phyloP scores from a whole-genome alignment of 2,797 vertebrate genomes.

The Oreortyx pictus region DNA sequence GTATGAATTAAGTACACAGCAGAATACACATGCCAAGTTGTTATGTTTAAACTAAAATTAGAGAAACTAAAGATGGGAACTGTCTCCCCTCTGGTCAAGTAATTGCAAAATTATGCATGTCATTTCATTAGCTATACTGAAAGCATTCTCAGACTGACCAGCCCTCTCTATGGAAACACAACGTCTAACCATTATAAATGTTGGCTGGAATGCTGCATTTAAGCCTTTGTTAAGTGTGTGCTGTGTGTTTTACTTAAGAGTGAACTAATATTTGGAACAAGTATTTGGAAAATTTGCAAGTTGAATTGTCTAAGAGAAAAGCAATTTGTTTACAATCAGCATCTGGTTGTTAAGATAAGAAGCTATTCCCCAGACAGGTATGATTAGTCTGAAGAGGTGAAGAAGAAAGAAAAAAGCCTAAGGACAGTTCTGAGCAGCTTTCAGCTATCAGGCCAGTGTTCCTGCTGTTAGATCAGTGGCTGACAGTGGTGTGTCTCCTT shows the following conservation, averaged over 20 bases:
- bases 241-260: background rate
- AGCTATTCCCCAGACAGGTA: background rate
- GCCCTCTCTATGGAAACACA: constrained; percentile 3
- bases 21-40: background rate
- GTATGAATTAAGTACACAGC: background rate
- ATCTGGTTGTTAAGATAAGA: background rate
- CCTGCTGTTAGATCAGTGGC: constrained; percentile 13
- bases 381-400: background rate
- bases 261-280: background rate
- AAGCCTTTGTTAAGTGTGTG: background rate
- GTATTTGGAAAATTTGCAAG: background rate
- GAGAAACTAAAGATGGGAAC: constrained; percentile 8
- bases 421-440: constrained; percentile 37
- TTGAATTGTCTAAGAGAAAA: background rate
- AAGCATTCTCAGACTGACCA: constrained; percentile 42
- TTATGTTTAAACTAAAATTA: constrained; percentile 15
- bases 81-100: background rate
- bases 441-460: background rate
- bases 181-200: background rate
- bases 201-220: background rate
- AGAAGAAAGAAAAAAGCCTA: constrained; percentile 7
- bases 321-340: background rate
- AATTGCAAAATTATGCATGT: constrained; percentile 20
- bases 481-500: background rate
- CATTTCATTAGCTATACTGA: constrained; percentile 30